Evolutionary conservation across 2,888 invertebrate species (phyloP).

Genomic region (Mythimna ferrago): DNA sequence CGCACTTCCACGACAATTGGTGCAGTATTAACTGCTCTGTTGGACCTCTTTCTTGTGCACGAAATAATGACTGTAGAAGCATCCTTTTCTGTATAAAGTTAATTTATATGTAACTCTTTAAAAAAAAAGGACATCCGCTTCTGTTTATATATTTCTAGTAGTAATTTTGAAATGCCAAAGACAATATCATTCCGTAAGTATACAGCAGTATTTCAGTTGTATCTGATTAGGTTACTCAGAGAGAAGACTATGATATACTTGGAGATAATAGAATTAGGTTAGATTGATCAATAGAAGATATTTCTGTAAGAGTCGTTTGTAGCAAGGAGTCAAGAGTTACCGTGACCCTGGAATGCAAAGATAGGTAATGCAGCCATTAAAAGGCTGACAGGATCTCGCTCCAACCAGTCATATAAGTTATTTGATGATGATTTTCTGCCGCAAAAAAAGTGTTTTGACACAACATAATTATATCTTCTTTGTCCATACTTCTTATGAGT

Average conservation of each 20-base stretch:
- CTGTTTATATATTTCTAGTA: not conserved
- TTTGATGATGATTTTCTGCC: not conserved
- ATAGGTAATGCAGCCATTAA: not conserved
- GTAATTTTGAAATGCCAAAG: not conserved
- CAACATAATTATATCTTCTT: not conserved
- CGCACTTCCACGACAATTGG: conserved; percentile 45
- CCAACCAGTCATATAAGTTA: not conserved
- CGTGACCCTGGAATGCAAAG: not conserved
- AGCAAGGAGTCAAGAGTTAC: too few species aligned
- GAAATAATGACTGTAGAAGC: conserved; percentile 16
- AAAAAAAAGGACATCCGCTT: not conserved
- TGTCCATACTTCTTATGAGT: not conserved
- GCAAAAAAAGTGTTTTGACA: too few species aligned
- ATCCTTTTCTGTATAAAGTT: not conserved
- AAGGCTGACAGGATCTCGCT: not conserved
- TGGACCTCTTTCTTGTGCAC: conserved; percentile 34
- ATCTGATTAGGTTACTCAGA: too few species aligned
- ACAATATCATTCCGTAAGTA: not conserved
- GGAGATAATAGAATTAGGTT: too few species aligned
- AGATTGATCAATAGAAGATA: too few species aligned
- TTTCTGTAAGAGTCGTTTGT: too few species aligned
- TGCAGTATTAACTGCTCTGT: conserved; percentile 42
- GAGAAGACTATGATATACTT: too few species aligned
- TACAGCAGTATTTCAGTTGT: not conserved
- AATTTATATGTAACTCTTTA: not conserved